Base-by-base conservation (phyloP, 2,113 vertebrate genomes). In the Himantopus leucocephalus region DNA sequence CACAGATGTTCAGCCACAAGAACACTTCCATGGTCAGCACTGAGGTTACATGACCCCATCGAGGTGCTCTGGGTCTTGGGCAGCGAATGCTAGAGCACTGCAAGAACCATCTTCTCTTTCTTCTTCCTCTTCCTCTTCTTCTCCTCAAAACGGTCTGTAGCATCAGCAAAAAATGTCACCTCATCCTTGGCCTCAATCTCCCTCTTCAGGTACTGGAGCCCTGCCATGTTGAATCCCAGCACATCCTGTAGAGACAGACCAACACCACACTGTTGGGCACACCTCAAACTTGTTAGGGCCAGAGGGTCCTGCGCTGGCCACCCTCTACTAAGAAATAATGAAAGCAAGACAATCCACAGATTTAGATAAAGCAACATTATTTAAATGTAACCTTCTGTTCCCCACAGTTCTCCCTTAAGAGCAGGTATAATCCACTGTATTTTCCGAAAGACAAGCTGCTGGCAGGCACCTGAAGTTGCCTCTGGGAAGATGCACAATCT, bases 141-240 rank as follows among this genome's bases (percentile, higher is more conserved):
- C 74, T 99, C 98, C 85, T 98, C 86, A 92, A 99, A 98, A 14
- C 96, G 98, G 34, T 98, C 99, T 2, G 99, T 99, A 76, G 99
- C 99, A 41, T 99, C 99, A 12, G 99, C 98, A 76, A 99, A 99
- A 98, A 99, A 99, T 73, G 96, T 98, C 85, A 99, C 98, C 59
- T 99, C 99, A n/a, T 99, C 99, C 85, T 98, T 99, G 80, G 98
- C 98, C 95, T 99, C 99, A 3, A 99, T 98, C 96, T 99, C 99
- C 41, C 99, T 98, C 97, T 99, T 99, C 62, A 99, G 98, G 94
- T 98, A 99, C 97, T 99, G 98, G 4, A 99, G 99, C 27, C 98
- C 99, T 2, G 99, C 99, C 96, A 99, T 98, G 95, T 99, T 99
- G 93, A 99, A 99, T 85, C 99, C 99, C 84, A 99, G 98, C 60